A percentile compares a stretch with the other conserved stretches of the same genome.
Evolutionary conservation across 1,140 invertebrate species (phyloP).

Genomic region (Ooceraea biroi): DNA sequence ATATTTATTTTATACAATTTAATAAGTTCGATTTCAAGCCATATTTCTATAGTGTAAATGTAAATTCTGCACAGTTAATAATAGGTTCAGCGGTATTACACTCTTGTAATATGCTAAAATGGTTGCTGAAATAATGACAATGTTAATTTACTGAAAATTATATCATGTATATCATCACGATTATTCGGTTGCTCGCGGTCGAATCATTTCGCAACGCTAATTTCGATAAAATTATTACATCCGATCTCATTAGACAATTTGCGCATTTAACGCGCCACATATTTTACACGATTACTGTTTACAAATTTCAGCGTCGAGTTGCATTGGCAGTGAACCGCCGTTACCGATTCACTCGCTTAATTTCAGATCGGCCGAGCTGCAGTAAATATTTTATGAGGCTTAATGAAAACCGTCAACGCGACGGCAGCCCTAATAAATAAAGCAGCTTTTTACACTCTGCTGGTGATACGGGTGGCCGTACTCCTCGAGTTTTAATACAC

Average conservation of each 20-base stretch:
- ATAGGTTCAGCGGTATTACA: neutral
- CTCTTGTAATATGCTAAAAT: neutral
- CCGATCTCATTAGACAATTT: constrained; percentile 43
- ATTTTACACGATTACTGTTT: constrained; percentile 47
- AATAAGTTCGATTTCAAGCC: too few relatives aligned
- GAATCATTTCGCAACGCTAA: constrained; percentile 48
- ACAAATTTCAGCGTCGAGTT: constrained; percentile 36
- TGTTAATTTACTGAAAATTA: constrained; percentile 50
- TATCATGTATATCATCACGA: constrained; percentile 14
- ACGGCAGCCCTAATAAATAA: constrained; percentile 31
- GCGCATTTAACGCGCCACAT: constrained; percentile 33
- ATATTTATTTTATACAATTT: too few relatives aligned
- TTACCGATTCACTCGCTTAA: constrained; percentile 46
- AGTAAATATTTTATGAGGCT: constrained; percentile 54
- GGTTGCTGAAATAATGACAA: neutral
- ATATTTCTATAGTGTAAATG: too few relatives aligned
- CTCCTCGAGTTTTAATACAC: constrained; percentile 42
- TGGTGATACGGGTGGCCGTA: constrained; percentile 11
- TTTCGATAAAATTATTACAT: constrained; percentile 51
- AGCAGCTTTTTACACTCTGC: constrained; percentile 42
- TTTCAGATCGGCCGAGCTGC: constrained; percentile 40
- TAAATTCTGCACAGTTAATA: too few relatives aligned
- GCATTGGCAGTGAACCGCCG: neutral
- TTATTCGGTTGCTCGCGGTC: constrained; percentile 27
- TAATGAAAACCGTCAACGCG: constrained; percentile 55